Conservation (phyloP, 1,140 invertebrate genomes). For the Drosophila sechellia region DNA sequence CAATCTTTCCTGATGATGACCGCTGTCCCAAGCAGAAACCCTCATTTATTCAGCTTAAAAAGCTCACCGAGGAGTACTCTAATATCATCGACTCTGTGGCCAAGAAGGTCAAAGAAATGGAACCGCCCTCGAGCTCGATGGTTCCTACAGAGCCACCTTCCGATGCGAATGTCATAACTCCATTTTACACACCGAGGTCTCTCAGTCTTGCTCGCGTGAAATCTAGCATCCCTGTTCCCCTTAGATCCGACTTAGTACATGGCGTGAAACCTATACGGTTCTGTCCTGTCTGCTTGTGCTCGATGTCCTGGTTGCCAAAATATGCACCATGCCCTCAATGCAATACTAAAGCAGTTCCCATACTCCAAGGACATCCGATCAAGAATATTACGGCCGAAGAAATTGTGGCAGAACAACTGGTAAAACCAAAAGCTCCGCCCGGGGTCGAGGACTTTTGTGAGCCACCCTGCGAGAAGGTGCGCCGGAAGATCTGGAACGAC, state of each 20-base stretch:
- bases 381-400: slow-evolving; percentile 15
- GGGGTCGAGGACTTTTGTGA: slow-evolving; percentile 12
- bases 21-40: slow-evolving; percentile 1
- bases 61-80: slow-evolving; percentile 8
- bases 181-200: background rate
- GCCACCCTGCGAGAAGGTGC: slow-evolving; percentile 5
- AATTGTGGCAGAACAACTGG: slow-evolving; percentile 46
- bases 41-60: background rate
- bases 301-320: slow-evolving; percentile 70
- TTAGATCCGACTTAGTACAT: slow-evolving; percentile 8
- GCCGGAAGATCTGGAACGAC: background rate
- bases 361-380: slow-evolving; percentile 6
- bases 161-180: too few species aligned
- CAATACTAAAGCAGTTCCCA: slow-evolving; percentile 39
- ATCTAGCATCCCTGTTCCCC: slow-evolving; percentile 32
- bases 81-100: slow-evolving; percentile 25
- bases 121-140: too few species aligned
- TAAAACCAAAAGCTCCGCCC: background rate
- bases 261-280: slow-evolving; percentile 49
- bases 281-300: slow-evolving; percentile 62
- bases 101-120: background rate
- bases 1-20: background rate
- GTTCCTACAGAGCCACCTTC: background rate
- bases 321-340: slow-evolving; percentile 52
- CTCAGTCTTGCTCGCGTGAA: background rate